Evolutionary conservation across 1,140 invertebrate species (phyloP).

Genomic region (Aricia agestis): DNA sequence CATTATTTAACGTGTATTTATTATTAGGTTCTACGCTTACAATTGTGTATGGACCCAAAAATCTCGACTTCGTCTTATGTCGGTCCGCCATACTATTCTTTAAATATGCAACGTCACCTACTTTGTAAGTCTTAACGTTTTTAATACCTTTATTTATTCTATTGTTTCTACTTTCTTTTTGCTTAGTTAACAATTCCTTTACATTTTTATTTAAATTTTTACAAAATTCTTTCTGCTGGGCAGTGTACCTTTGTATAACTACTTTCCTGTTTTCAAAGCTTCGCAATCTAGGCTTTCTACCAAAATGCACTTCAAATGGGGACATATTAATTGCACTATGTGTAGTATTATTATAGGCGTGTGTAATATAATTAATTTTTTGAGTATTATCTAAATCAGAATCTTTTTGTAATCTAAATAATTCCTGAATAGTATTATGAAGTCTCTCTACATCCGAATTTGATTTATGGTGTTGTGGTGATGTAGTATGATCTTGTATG

Average conservation of each 20-base stretch:
- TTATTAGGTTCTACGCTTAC: slow-evolving; percentile 19
- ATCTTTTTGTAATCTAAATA: slow-evolving; percentile 25
- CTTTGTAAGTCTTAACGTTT: slow-evolving; percentile 14
- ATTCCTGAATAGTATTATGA: slow-evolving; percentile 29
- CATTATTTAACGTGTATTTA: slow-evolving; percentile 31
- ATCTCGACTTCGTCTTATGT: slow-evolving; percentile 25
- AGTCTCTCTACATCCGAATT: slow-evolving; percentile 29
- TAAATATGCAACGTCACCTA: slow-evolving; percentile 27
- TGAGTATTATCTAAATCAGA: slow-evolving; percentile 27
- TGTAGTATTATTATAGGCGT: slow-evolving; percentile 28
- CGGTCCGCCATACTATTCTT: slow-evolving; percentile 29
- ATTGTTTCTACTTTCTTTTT: slow-evolving; percentile 22
- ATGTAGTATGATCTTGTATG: slow-evolving; percentile 26
- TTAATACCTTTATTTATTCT: slow-evolving; percentile 24
- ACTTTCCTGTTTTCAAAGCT: slow-evolving; percentile 26
- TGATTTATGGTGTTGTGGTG: slow-evolving; percentile 28
- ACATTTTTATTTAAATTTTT: slow-evolving; percentile 27
- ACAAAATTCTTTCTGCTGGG: slow-evolving; percentile 24
- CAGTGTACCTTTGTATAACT: slow-evolving; percentile 23
- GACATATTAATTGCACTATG: no score
- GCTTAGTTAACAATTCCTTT: slow-evolving; percentile 16
- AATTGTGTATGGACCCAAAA: slow-evolving; percentile 27
- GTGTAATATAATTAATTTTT: slow-evolving; percentile 25
- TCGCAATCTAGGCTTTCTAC: slow-evolving; percentile 23
- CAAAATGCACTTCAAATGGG: slow-evolving; percentile 32